Evolutionary conservation across 2,888 invertebrate species (phyloP).

Genomic region (Ceramica pisi): DNA sequence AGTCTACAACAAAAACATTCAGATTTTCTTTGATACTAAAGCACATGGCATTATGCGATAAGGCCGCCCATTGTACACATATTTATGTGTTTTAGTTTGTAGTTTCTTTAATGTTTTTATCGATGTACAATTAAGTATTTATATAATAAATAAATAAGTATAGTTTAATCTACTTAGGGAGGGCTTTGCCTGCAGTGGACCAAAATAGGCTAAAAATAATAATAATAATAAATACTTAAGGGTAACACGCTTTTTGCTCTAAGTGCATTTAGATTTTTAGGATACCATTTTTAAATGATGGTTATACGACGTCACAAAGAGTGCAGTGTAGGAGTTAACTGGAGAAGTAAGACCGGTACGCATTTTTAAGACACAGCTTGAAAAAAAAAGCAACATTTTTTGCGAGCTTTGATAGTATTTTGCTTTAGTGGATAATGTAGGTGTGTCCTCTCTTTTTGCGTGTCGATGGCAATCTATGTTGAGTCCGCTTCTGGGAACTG

Average conservation of each 20-base stretch:
- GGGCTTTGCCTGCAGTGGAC: too few relatives aligned
- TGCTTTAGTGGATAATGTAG: not conserved
- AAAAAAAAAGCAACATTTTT: not conserved
- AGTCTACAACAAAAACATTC: slow-evolving; percentile 9
- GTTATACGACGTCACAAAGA: not conserved
- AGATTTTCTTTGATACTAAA: slow-evolving; percentile 9
- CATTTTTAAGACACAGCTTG: not conserved
- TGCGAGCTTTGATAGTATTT: not conserved
- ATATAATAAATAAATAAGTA: too few relatives aligned
- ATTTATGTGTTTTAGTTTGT: too few relatives aligned
- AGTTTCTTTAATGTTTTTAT: too few relatives aligned
- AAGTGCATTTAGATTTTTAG: slow-evolving; percentile 9
- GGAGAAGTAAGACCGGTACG: not conserved
- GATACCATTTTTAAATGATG: slow-evolving; percentile 7
- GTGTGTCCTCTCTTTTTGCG: too few relatives aligned
- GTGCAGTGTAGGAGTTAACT: not conserved
- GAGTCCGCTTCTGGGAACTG: not conserved
- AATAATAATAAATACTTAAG: too few relatives aligned
- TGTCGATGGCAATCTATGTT: not conserved
- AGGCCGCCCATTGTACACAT: too few relatives aligned
- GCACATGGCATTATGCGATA: too few relatives aligned
- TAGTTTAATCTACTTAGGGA: slow-evolving; percentile 15
- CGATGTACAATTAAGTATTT: too few relatives aligned
- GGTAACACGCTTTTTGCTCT: slow-evolving; percentile 11
- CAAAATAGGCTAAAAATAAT: too few relatives aligned